Evolutionary conservation across 2,113 vertebrate species (phyloP).

Genomic region (Takifugu bimaculatus): DNA sequence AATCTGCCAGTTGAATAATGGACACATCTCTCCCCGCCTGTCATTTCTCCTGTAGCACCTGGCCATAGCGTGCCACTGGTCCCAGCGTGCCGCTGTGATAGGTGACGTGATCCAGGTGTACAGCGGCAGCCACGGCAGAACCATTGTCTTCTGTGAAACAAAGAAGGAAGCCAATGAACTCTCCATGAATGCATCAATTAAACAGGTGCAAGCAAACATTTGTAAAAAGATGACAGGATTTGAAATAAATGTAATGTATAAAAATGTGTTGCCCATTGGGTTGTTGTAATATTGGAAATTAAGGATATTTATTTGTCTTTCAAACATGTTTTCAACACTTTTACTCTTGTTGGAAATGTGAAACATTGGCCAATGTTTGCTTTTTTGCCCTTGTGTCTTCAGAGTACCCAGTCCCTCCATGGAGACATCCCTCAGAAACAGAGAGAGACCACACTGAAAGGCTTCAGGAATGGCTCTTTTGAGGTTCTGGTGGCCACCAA

Average conservation of each 20-base stretch:
- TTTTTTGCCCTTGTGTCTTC: constrained; percentile 11
- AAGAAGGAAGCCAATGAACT: constrained; percentile 91
- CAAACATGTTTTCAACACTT: not conserved
- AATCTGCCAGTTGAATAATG: constrained; percentile 16
- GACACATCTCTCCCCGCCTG: not conserved
- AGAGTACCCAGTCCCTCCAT: constrained; percentile 89
- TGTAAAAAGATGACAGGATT: not conserved
- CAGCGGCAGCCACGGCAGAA: constrained; percentile 86
- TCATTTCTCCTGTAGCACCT: constrained; percentile 78
- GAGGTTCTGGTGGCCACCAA: constrained; percentile 94
- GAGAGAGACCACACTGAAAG: constrained; percentile 89
- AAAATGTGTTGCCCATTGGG: not conserved
- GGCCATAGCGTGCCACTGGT: constrained; percentile 90
- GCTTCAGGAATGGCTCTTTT: constrained; percentile 87
- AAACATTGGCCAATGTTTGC: too few species aligned
- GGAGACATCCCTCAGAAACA: constrained; percentile 97
- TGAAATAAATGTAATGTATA: not conserved
- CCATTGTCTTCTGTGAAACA: constrained; percentile 94
- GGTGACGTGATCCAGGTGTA: constrained; percentile 92
- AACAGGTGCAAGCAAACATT: constrained; percentile 78
- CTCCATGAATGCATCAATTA: constrained; percentile 83
- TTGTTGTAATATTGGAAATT: not conserved
- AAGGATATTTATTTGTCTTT: too few species aligned
- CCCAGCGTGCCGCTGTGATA: constrained; percentile 86
- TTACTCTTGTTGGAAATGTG: not conserved